Evolutionary conservation across 2,797 vertebrate genomes (phyloP), one percentile per base, ranked within the genome.

Genomic region (Falco peregrinus): DNA sequence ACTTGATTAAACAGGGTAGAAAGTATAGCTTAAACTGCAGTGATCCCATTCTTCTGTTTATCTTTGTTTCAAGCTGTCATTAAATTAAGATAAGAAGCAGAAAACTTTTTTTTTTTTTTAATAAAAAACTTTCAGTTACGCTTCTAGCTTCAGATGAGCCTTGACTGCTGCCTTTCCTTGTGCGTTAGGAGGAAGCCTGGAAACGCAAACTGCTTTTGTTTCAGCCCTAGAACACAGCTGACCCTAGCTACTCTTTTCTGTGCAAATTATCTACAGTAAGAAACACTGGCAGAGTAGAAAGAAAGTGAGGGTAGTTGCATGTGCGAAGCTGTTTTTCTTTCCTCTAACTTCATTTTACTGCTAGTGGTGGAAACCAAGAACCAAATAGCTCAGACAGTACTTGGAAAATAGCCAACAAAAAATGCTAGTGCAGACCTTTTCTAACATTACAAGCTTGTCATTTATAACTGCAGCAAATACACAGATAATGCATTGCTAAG

Each of bases 1-100:
- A n/a, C 68, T 84, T 76, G 43, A 91, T 82, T 84, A 92, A 96
- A 78, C 12, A 51, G 25, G 13, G 16, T n/a, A 54, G 56, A 93
- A 92, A 75, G 89, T 45, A 14, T 59, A 63, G 17, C 37, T 43
- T 88, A 43, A 43, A 43, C 41, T 43, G 15, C 31, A 84, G 35
- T 16, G 50, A 60, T 78, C 22, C 35, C 37, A 53, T 82, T 86
- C 24, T 39, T 96, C 37, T 77, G 24, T 78, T 91, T 92, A 48
- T 48, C 57, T 91, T 93, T 90, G 9, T 87, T 96, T 89, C 33
- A 87, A 84, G 11, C 20, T 92, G n/a, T 48, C 28, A 56, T n/a
- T 80, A 84, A 95, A 91, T 87, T 56, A 91, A 96, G 63, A 90
- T n/a, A 94, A 94, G 28, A 90, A 79, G 39, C 21, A 78, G 43